phyloP scores from a whole-genome alignment of 2,888 invertebrate genomes.

The Leptarthrus brevirostris region DNA sequence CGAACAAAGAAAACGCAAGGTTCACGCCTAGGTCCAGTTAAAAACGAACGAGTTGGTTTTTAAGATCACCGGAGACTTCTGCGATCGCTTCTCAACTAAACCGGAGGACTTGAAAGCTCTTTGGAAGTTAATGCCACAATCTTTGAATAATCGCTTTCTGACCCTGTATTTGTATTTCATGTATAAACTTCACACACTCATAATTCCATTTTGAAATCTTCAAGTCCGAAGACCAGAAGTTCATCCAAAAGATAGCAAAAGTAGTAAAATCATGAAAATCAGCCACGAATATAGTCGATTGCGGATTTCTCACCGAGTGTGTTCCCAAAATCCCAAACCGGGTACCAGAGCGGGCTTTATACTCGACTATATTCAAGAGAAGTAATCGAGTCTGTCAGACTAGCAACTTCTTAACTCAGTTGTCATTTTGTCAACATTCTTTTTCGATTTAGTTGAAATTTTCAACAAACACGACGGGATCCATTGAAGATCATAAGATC shows the following conservation, averaged over 20 bases:
- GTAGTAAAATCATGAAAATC: conserved; percentile 40
- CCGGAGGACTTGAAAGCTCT: conserved; percentile 28
- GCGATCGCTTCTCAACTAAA: conserved; percentile 54
- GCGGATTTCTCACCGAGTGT: background rate
- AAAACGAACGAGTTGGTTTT: conserved; percentile 1
- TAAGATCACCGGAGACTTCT: conserved; percentile 40
- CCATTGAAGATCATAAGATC: conserved; percentile 28
- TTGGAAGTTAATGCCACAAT: conserved; percentile 19
- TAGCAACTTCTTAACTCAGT: background rate
- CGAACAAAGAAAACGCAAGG: background rate
- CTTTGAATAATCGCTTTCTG: background rate
- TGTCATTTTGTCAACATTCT: background rate
- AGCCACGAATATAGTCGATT: conserved; percentile 38
- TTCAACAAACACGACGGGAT: background rate
- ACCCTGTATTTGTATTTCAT: background rate
- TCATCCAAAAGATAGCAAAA: conserved; percentile 3
- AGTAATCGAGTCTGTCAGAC: background rate
- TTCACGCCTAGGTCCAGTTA: conserved; percentile 6
- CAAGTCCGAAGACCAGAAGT: no score
- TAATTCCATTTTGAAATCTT: background rate
- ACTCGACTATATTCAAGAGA: conserved; percentile 12
- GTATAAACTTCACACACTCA: background rate
- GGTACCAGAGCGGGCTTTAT: background rate
- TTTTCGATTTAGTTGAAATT: conserved; percentile 12
- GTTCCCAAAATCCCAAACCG: background rate